Conservation (phyloP, 2,888 invertebrate genomes). For the Malthinus seriepunctatus region DNA sequence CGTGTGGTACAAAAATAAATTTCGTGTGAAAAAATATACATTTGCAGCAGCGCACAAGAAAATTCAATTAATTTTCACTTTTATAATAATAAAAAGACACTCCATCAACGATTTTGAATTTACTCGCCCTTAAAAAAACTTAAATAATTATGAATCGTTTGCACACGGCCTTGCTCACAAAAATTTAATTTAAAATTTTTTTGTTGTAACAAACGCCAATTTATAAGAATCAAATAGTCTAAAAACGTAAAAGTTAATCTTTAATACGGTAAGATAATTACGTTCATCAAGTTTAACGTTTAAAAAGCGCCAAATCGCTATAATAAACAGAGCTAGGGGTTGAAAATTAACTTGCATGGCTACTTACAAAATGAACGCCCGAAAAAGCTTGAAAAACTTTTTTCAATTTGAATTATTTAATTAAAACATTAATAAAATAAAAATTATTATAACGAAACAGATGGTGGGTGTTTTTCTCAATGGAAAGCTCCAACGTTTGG, state of each 20-base stretch:
- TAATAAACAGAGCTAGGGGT: constrained; percentile 21
- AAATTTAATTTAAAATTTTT: no score
- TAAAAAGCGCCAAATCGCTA: constrained; percentile 13
- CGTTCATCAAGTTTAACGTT: constrained; percentile 16
- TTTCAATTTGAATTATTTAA: constrained; percentile 11
- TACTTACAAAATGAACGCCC: constrained; percentile 20
- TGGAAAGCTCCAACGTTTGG: constrained; percentile 29
- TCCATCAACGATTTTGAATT: no score
- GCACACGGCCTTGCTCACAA: no score
- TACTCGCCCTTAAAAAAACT: no score
- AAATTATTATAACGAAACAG: constrained; percentile 17
- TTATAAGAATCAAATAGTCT: no score
- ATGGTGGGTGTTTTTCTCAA: constrained; percentile 33
- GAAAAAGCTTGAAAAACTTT: constrained; percentile 24
- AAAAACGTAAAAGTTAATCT: constrained; percentile 8
- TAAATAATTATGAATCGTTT: no score
- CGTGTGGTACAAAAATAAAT: no score
- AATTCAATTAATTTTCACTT: no score
- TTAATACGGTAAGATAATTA: constrained; percentile 14
- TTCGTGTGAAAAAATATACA: no score
- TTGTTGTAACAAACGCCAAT: no score
- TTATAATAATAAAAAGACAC: no score
- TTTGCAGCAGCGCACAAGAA: no score
- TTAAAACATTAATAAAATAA: constrained; percentile 20
- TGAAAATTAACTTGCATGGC: constrained; percentile 23